A percentile compares a stretch with the other conserved stretches of the same genome.
These are phyloP conservation scores for Picathartes gymnocephalus DNA, from an alignment of 2,113 vertebrate species.

Conservation along the genomic window DNA sequence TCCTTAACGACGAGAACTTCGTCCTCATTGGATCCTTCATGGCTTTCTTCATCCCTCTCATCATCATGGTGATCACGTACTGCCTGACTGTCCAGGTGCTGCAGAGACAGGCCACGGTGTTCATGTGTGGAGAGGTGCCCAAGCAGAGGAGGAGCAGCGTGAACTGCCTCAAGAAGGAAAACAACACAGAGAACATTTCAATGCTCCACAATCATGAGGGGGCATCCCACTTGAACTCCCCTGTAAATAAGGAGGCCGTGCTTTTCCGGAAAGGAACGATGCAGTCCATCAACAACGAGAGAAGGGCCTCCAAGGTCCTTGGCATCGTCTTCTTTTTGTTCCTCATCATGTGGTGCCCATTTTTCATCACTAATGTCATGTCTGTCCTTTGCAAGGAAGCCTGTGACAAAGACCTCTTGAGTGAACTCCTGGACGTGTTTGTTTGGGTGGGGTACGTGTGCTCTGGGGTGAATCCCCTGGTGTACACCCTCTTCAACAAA, in stretches of 20 bases:
- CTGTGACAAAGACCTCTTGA: slow-evolving; percentile 84
- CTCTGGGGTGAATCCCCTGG: slow-evolving; percentile 93
- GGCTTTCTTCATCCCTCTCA: slow-evolving; percentile 97
- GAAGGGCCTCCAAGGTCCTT: slow-evolving; percentile 93
- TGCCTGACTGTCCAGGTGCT: slow-evolving; percentile 92
- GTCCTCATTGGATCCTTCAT: slow-evolving; percentile 95
- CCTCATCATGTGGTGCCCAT: slow-evolving; percentile 98
- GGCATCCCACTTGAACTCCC: slow-evolving; percentile 82
- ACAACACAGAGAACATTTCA: slow-evolving; percentile 75
- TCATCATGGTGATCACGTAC: slow-evolving; percentile 97
- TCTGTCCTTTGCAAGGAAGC: slow-evolving; percentile 86
- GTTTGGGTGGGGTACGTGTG: slow-evolving; percentile 99
- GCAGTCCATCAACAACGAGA: slow-evolving; percentile 98
- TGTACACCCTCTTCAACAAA: slow-evolving; percentile 98
- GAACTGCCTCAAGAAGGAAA: slow-evolving; percentile 78
- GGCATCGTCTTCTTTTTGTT: slow-evolving; percentile 98
- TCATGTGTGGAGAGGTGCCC: slow-evolving; percentile 80
- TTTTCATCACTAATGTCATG: slow-evolving; percentile 97
- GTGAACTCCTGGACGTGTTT: slow-evolving; percentile 92
- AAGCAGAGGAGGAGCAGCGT: slow-evolving; percentile 80
- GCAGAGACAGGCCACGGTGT: slow-evolving; percentile 89
- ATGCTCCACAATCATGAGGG: slow-evolving; percentile 81
- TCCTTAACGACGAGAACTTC: slow-evolving; percentile 93
- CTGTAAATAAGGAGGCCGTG: slow-evolving; percentile 71
- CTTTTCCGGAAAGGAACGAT: slow-evolving; percentile 91